These are phyloP conservation scores for Chromoteleia sp. DNA, from an alignment of 2,888 invertebrate genomes.

Conservation along the genomic window DNA sequence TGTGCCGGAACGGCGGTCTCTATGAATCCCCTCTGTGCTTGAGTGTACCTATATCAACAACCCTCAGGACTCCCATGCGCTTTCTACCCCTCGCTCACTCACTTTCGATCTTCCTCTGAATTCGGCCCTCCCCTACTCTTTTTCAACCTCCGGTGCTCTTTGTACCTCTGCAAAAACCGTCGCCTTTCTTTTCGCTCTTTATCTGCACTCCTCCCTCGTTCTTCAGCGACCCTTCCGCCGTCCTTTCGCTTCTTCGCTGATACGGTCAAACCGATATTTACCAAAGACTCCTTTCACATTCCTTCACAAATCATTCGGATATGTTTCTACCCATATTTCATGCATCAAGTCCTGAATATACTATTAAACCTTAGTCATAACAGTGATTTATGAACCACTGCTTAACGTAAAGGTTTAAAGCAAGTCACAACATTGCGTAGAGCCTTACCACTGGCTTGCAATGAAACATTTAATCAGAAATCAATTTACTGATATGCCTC, in stretches of 20 bases:
- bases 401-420: constrained; percentile 29
- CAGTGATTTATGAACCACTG: constrained; percentile 28
- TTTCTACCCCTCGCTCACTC: constrained; percentile 65
- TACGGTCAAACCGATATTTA: constrained; percentile 66
- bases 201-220: constrained; percentile 49
- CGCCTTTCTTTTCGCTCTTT: constrained; percentile 58
- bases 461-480: no score
- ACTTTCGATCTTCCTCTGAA: constrained; percentile 70
- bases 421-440: no score
- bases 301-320: constrained; percentile 49
- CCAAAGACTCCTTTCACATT: constrained; percentile 54
- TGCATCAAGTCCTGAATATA: constrained; percentile 45
- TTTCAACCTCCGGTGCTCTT: constrained; percentile 62
- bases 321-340: constrained; percentile 47
- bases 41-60: constrained; percentile 70
- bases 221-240: constrained; percentile 45
- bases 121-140: constrained; percentile 64
- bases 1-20: constrained; percentile 75
- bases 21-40: constrained; percentile 70
- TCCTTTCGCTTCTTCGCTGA: constrained; percentile 53
- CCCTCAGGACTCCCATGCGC: constrained; percentile 70
- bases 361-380: constrained; percentile 31
- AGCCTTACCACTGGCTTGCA: no score
- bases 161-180: constrained; percentile 54
- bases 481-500: no score